Evolutionary conservation across 2,888 invertebrate genomes (phyloP), one percentile per base, ranked within the genome.

Genomic region (Cremastinae sp.): DNA sequence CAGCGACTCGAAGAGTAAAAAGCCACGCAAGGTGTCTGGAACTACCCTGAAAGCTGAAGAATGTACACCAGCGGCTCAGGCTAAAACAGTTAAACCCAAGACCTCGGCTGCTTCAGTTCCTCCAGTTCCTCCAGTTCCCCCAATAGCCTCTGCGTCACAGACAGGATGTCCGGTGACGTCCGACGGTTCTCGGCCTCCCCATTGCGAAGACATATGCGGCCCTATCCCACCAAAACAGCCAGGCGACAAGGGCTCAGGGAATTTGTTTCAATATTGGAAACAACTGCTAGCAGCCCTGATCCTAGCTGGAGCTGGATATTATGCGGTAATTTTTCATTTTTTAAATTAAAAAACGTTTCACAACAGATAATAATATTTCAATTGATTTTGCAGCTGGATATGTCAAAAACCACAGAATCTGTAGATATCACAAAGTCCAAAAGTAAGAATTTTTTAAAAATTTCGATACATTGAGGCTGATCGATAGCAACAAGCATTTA

Each of bases 1-100:
- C 59, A 83, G 76, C 51, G 75, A 80, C 66, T 54, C 73, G 16
- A 80, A 80, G 22, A 79, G 75, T 18, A 82, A 83, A 54, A 85
- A 84, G 66, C 69, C 83, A 9, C 78, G 72, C 2, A 85, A 81
- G 65, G 61, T 80, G 28, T 49, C 78, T 4, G 87, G 87, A 2
- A 79, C 80, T 8, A 88, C 87, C n/a, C 79, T 84, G 38, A 85
- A 82, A 61, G 83, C 85, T 4, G 88, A 89, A 58, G 86, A 88
- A 84, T 86, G 87, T 73, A 49, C 81, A 51, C 84, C 87, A 12
- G 71, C 78, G 18, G 80, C 74, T 71, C 80, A 7, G 56, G 77
- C 51, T 20, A 65, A 66, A 76, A 76, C 73, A 43, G 75, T 7
- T 14, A 79, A 83, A 62, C 71, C 80, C 5, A 16, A 66, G 70